These are phyloP conservation scores for Drosophila jambulina DNA, from an alignment of 1,140 invertebrate species.

Conservation along the genomic window DNA sequence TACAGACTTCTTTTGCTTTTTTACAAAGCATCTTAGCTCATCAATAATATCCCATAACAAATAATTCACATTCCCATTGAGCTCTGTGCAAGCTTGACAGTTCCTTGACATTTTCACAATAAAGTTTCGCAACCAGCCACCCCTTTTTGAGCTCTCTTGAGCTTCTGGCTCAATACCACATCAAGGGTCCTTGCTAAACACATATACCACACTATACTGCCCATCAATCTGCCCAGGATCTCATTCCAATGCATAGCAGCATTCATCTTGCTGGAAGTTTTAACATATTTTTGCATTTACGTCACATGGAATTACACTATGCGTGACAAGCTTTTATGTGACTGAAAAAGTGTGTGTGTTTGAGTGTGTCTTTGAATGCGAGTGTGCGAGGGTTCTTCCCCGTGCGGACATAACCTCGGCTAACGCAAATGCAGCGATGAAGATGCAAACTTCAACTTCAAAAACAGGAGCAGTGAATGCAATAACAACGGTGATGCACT, in stretches of 20 bases:
- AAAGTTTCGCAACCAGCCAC: conserved; percentile 33
- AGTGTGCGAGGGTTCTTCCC: conserved; percentile 25
- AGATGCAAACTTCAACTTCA: conserved; percentile 79
- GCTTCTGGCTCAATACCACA: conserved; percentile 44
- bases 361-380: conserved; percentile 16
- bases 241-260: conserved; percentile 40
- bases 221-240: conserved; percentile 53
- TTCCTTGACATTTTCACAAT: conserved; percentile 50
- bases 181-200: conserved; percentile 37
- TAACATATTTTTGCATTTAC: conserved; percentile 83
- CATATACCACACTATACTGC: conserved; percentile 26
- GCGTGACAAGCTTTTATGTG: conserved; percentile 80
- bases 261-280: conserved; percentile 72
- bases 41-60: conserved; percentile 9
- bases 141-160: conserved; percentile 26
- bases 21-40: background rate
- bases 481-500: conserved; percentile 42
- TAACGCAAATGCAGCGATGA: conserved; percentile 57
- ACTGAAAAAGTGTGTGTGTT: background rate
- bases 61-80: conserved; percentile 25
- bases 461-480: conserved; percentile 18
- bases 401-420: conserved; percentile 62
- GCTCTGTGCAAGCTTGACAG: conserved; percentile 36
- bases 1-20: background rate
- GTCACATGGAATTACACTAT: conserved; percentile 79